Evolutionary conservation across 2,113 vertebrate species (phyloP).

Genomic region (Plotosus lineatus): DNA sequence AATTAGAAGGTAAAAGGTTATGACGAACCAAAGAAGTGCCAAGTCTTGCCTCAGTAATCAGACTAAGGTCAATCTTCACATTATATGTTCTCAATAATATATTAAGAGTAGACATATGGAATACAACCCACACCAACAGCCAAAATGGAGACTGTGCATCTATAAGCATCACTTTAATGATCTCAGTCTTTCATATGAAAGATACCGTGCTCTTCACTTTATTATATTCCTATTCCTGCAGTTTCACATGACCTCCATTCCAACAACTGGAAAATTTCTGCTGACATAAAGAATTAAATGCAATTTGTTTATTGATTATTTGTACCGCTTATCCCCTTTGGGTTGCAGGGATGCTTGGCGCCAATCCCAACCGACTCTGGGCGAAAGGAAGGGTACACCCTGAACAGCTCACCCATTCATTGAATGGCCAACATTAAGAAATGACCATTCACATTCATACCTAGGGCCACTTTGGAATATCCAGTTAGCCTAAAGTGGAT

Average conservation of each 20-base stretch:
- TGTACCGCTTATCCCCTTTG: too few relatives aligned
- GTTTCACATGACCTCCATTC: too few relatives aligned
- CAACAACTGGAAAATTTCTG: not conserved
- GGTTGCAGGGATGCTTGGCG: too few relatives aligned
- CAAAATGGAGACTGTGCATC: not conserved
- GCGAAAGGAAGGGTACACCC: too few relatives aligned
- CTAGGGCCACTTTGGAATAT: too few relatives aligned
- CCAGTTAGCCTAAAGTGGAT: too few relatives aligned
- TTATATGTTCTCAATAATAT: not conserved
- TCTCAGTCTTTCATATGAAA: not conserved
- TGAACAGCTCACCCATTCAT: too few relatives aligned
- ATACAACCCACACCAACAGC: too few relatives aligned
- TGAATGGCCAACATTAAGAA: too few relatives aligned
- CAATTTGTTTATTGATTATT: too few relatives aligned
- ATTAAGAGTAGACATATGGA: not conserved
- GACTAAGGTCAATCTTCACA: not conserved
- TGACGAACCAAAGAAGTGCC: not conserved
- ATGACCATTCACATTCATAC: too few relatives aligned
- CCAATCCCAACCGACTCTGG: too few relatives aligned
- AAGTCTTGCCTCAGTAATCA: not conserved
- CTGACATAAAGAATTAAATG: not conserved
- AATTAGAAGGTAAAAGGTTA: constrained; percentile 2
- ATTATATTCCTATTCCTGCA: not conserved
- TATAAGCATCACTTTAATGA: not conserved
- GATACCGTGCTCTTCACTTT: not conserved